Conservation (phyloP, 2,888 invertebrate species). For the Tetranychus piercei region DNA sequence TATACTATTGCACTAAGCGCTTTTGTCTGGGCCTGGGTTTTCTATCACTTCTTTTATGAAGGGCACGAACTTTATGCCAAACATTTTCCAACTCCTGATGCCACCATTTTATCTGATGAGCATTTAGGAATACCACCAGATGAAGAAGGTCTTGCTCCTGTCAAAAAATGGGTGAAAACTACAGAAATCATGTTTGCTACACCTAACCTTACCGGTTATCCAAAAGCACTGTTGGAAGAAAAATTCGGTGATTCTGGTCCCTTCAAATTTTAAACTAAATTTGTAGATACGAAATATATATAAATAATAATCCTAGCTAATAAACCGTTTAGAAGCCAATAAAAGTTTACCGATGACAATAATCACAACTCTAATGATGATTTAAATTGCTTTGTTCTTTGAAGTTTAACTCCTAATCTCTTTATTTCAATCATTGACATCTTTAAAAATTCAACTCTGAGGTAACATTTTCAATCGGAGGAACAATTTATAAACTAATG, state of each 20-base stretch:
- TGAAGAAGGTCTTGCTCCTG: constrained; percentile 13
- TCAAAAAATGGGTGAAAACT: background rate
- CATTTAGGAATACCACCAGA: constrained; percentile 20
- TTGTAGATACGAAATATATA: background rate
- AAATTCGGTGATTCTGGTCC: background rate
- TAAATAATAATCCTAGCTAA: background rate
- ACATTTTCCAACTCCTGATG: constrained; percentile 12
- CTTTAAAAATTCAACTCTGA: too few relatives aligned
- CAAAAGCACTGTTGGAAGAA: background rate
- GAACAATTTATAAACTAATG: too few relatives aligned
- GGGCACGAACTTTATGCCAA: background rate
- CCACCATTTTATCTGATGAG: constrained; percentile 12
- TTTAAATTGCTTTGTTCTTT: too few relatives aligned
- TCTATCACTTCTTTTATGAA: constrained; percentile 11
- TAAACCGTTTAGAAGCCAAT: too few relatives aligned
- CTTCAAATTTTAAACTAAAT: constrained; percentile 6
- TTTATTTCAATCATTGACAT: too few relatives aligned
- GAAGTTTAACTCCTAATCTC: too few relatives aligned
- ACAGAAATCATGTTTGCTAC: background rate
- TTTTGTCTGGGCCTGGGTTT: background rate
- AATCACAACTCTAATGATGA: too few relatives aligned
- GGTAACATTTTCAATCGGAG: too few relatives aligned
- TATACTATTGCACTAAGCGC: background rate
- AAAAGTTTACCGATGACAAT: too few relatives aligned
- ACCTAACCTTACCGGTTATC: background rate